Base-by-base conservation (phyloP, 2,797 vertebrate genomes). In the Crax fasciolata region DNA sequence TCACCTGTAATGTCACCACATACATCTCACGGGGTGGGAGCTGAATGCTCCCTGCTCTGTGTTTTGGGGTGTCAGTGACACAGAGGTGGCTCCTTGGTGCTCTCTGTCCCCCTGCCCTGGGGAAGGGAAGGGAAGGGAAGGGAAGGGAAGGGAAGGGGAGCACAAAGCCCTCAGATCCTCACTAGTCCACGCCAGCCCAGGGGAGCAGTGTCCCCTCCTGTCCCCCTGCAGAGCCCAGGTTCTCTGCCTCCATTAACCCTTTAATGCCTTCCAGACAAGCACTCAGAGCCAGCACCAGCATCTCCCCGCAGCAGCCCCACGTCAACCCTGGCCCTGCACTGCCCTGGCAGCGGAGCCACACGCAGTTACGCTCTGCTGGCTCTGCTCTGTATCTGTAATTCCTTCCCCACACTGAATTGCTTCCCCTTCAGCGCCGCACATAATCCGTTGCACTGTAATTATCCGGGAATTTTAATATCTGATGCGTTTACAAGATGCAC, bases 401-500 rank as follows among this genome's bases (percentile, higher is more conserved):
- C 94, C 93, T 87, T 49, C 63, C 84, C 92, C 68, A 38, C 1
- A 1, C 80, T n/a, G 89, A 93, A 72, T 59, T 41, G 75, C 79
- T 93, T 95, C 95, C 94, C 93, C 73, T 93, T 80, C 95, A 94
- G 94, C 87, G 79, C 89, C 94, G 58, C 93, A 94, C 91, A 73
- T 68, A 89, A 96, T 87, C 95, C 89, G n/a, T 72, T 14, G 95
- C 91, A 80, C 87, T 57, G 95, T 91, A 95, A 96, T 96, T 93
- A 95, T 57, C 87, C 0, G 21, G 87, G 89, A 89, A 96, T 96
- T 89, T 96, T 93, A 94, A 90, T 96, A 93, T 89, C 96, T 95
- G 95, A 67, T 85, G 94, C 77, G 80, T 96, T 96, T 94, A 84
- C 84, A 93, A 96, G 92, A 94, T 61, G 92, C 94, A 82, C 91